A percentile compares a stretch with the other conserved stretches of the same genome.
These are phyloP conservation scores for Mormyrus hasselquistii DNA, from an alignment of 2,797 vertebrate species.

Conservation along the genomic window DNA sequence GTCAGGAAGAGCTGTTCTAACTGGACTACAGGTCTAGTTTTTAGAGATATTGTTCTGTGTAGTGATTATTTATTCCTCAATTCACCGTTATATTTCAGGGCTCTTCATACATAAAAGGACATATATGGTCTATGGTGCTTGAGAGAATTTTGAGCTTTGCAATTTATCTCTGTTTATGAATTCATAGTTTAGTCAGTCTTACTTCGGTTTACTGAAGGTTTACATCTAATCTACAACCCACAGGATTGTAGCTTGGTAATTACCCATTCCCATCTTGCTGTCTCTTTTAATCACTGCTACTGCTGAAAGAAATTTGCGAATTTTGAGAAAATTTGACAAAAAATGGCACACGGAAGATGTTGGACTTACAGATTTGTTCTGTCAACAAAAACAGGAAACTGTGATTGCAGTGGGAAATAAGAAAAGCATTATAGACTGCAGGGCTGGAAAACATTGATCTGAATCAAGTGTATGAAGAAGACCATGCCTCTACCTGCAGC, in stretches of 20 bases:
- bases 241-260: background rate
- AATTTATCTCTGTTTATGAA: background rate
- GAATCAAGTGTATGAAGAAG: background rate
- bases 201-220: background rate
- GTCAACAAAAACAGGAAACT: background rate
- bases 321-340: background rate
- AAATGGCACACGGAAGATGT: background rate
- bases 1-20: background rate
- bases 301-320: background rate
- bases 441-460: background rate
- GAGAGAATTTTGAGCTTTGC: background rate
- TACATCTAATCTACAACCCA: background rate
- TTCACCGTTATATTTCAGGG: background rate
- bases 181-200: background rate
- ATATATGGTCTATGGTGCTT: background rate
- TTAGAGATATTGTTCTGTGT: background rate
- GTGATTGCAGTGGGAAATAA: background rate
- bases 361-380: background rate
- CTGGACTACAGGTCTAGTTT: background rate
- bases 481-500: background rate
- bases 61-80: background rate
- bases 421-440: background rate
- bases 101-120: background rate
- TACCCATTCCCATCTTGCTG: background rate
- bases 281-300: background rate